phyloP scores from a whole-genome alignment of 1,140 invertebrate species.

The Drosophila jambulina region DNA sequence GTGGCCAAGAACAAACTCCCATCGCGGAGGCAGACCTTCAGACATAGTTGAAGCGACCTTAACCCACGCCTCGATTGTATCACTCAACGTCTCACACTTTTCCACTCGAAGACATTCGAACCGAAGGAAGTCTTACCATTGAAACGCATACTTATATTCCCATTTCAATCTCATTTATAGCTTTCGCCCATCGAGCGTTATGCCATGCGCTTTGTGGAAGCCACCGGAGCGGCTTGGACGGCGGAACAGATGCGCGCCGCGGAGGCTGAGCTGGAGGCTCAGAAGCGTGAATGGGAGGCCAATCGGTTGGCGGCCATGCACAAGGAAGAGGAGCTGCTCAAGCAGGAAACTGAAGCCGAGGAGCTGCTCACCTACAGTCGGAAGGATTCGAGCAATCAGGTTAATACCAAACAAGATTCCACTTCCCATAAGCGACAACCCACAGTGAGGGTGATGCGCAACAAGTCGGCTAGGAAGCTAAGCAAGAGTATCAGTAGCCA shows the following conservation, averaged over 20 bases:
- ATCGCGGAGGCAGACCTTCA: conserved; percentile 61
- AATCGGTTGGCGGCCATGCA: conserved; percentile 91
- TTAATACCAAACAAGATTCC: conserved; percentile 87
- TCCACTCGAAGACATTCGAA: background rate
- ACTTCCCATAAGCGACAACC: conserved; percentile 44
- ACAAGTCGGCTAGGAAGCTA: conserved; percentile 54
- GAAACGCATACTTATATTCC: background rate
- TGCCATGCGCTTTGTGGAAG: conserved; percentile 96
- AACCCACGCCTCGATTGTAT: conserved; percentile 80
- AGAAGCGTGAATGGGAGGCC: conserved; percentile 97
- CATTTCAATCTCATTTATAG: conserved; percentile 86
- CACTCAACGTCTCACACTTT: conserved; percentile 80
- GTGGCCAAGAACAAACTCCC: conserved; percentile 64
- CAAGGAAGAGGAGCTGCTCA: conserved; percentile 89
- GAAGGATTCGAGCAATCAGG: conserved; percentile 92
- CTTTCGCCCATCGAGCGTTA: conserved; percentile 96
- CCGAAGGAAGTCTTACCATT: background rate
- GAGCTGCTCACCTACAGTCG: conserved; percentile 90
- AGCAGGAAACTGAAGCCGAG: conserved; percentile 88
- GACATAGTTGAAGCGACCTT: conserved; percentile 83
- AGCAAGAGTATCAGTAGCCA: conserved; percentile 52
- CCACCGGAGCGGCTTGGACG: conserved; percentile 93
- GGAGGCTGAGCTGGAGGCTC: conserved; percentile 95
- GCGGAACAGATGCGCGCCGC: conserved; percentile 94
- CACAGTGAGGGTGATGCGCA: conserved; percentile 41